These are phyloP conservation scores for Labrus mixtus DNA, from an alignment of 2,113 vertebrate species.

Conservation along the genomic window DNA sequence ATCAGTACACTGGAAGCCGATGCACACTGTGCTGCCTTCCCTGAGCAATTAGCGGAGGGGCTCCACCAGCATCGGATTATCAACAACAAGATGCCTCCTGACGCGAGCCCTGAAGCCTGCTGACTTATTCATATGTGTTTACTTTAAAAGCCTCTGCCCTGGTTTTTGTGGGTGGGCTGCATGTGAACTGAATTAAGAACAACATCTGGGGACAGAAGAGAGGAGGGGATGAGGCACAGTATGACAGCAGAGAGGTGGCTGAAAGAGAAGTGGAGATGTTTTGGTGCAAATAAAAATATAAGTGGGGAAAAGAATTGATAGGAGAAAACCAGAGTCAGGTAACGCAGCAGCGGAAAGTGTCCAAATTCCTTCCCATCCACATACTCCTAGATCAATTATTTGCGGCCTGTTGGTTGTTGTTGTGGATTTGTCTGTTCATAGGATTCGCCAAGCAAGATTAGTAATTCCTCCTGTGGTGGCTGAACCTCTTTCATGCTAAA, in stretches of 20 bases:
- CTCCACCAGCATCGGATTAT: conserved; percentile 78
- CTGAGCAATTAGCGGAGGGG: conserved; percentile 82
- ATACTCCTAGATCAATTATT: conserved; percentile 37
- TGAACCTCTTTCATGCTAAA: conserved; percentile 32
- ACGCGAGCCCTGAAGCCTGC: conserved; percentile 77
- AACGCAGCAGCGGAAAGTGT: neutral
- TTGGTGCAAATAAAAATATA: neutral
- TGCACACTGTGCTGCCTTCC: conserved; percentile 78
- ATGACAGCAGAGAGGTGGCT: conserved; percentile 25
- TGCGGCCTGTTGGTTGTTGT: conserved; percentile 13
- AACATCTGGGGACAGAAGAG: conserved; percentile 54
- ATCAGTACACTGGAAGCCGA: conserved; percentile 78
- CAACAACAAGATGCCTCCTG: conserved; percentile 83
- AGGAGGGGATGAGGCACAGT: conserved; percentile 5
- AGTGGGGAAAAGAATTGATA: conserved; percentile 1
- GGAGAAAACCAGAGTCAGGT: neutral
- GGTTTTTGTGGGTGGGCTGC: conserved; percentile 71
- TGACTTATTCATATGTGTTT: conserved; percentile 85
- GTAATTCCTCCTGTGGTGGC: conserved; percentile 20
- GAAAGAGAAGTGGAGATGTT: conserved; percentile 1
- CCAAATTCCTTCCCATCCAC: neutral
- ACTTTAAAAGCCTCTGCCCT: conserved; percentile 75
- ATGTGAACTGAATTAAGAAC: conserved; percentile 66
- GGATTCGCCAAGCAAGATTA: conserved; percentile 35
- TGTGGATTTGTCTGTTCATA: conserved; percentile 33